phyloP scores from a whole-genome alignment of 2,797 vertebrate genomes.

The Crypturellus tataupa region DNA sequence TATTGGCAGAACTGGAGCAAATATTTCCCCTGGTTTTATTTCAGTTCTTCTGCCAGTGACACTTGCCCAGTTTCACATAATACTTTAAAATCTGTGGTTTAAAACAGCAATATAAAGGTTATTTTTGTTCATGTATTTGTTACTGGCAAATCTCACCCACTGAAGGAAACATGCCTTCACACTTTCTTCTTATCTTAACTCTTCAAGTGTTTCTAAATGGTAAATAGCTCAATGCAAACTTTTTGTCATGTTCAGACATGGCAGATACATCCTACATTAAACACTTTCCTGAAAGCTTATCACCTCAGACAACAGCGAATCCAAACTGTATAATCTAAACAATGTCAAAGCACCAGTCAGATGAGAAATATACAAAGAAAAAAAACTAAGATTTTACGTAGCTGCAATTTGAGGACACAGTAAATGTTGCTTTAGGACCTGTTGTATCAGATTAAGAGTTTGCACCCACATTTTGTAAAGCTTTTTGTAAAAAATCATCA shows the following conservation, averaged over 20 bases:
- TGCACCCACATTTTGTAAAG: neutral
- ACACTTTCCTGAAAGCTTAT: neutral
- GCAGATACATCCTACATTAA: neutral
- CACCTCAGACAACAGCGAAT: neutral
- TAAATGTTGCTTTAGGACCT: neutral
- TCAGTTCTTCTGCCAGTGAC: neutral
- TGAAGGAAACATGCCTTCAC: neutral
- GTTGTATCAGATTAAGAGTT: neutral
- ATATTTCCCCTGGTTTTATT: neutral
- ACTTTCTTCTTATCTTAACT: neutral
- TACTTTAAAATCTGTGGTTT: neutral
- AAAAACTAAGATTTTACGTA: neutral
- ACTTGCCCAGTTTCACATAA: neutral
- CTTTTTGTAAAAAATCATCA: neutral
- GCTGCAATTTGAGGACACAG: neutral
- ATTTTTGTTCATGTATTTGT: neutral
- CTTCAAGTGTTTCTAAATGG: neutral
- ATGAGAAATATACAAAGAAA: slow-evolving; percentile 22
- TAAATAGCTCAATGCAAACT: neutral
- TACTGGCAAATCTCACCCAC: neutral
- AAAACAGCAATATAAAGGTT: neutral
- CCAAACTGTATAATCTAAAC: neutral
- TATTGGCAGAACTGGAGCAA: neutral
- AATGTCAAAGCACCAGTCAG: neutral
- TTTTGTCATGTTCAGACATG: neutral